Evolutionary conservation across 2,113 vertebrate genomes (phyloP).

Genomic region (Crypturellus undulatus): DNA sequence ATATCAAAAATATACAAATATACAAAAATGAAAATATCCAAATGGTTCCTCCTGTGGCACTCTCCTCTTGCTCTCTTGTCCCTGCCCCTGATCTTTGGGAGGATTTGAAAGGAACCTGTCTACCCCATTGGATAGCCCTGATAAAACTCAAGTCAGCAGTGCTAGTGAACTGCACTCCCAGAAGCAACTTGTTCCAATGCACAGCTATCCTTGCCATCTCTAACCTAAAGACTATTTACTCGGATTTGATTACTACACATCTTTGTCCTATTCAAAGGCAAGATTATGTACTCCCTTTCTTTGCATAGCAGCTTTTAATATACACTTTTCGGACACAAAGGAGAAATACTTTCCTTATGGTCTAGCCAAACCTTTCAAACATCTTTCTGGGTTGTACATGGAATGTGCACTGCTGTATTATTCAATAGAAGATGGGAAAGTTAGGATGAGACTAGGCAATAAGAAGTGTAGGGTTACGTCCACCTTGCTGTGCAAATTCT

Average conservation of each 20-base stretch:
- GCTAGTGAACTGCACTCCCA: neutral
- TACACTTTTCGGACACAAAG: accelerated
- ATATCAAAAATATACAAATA: too few relatives aligned
- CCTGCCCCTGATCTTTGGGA: neutral
- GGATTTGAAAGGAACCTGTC: neutral
- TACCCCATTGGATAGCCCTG: neutral
- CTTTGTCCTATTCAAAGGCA: neutral
- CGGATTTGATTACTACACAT: neutral
- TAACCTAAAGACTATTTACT: neutral
- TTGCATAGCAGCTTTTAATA: neutral
- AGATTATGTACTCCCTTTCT: neutral
- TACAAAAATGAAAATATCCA: neutral
- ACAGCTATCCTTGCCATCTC: neutral
- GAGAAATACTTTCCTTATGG: neutral
- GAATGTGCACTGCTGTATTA: neutral
- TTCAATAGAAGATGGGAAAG: neutral
- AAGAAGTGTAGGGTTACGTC: neutral
- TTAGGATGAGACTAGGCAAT: neutral
- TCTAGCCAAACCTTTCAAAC: neutral
- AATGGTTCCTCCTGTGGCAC: neutral
- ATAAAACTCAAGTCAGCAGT: neutral
- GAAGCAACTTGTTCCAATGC: neutral
- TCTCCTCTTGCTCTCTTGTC: too few relatives aligned
- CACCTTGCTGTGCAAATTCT: neutral
- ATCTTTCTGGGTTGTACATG: neutral